Conservation (phyloP, 2,888 invertebrate species). For the Drosophila emarginata region DNA sequence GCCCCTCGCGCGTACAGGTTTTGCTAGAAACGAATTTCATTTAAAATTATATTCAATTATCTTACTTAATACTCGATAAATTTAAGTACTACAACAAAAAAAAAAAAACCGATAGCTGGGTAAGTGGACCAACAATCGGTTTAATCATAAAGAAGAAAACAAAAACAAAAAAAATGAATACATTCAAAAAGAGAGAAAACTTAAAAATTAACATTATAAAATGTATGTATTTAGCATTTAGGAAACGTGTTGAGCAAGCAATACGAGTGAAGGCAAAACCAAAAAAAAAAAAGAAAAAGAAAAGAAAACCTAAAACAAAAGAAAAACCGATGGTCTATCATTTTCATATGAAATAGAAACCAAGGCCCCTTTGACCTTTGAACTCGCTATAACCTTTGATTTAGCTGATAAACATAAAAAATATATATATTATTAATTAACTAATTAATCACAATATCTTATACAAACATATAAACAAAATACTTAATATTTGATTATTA, state of each 20-base stretch:
- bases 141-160: constrained; percentile 46
- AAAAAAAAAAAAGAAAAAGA: too few species aligned
- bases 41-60: constrained; percentile 36
- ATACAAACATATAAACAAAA: constrained; percentile 23
- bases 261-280: constrained; percentile 73
- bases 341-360: too few species aligned
- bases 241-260: constrained; percentile 81
- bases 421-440: neutral
- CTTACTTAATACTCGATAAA: constrained; percentile 34
- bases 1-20: constrained; percentile 67
- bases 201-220: neutral
- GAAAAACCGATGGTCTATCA: too few species aligned
- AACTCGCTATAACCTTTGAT: constrained; percentile 43
- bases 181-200: constrained; percentile 25
- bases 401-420: neutral
- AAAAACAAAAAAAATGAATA: constrained; percentile 46
- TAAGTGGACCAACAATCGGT: constrained; percentile 82
- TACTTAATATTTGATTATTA: constrained; percentile 34
- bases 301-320: too few species aligned
- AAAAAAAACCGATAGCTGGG: constrained; percentile 75
- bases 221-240: neutral
- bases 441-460: neutral
- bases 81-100: constrained; percentile 43
- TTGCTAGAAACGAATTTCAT: constrained; percentile 82
- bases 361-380: constrained; percentile 49